These are phyloP conservation scores for Brachycybe producta DNA, from an alignment of 2,888 invertebrate genomes.

Conservation along the genomic window DNA sequence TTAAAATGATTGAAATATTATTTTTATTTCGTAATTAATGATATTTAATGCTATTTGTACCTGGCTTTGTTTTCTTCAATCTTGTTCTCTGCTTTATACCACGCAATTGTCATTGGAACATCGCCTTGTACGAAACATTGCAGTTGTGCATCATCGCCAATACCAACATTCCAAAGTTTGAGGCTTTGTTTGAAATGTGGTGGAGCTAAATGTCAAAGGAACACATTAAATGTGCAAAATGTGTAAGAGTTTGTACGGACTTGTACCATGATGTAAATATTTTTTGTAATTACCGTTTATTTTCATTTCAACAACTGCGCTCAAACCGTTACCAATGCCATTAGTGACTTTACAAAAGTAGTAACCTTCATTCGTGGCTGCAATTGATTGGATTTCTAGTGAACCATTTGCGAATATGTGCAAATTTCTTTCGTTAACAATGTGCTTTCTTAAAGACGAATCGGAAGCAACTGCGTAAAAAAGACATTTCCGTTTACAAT, in stretches of 20 bases:
- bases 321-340: slow-evolving; percentile 86
- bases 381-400: background rate
- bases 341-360: slow-evolving; percentile 93
- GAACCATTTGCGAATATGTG: slow-evolving; percentile 14
- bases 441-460: background rate
- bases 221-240: no score
- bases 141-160: background rate
- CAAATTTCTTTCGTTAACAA: background rate
- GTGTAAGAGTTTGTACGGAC: no score
- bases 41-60: background rate
- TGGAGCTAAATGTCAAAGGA: background rate
- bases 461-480: background rate
- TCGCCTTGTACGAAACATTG: slow-evolving; percentile 8
- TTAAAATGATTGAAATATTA: background rate
- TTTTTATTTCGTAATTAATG: background rate
- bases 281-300: slow-evolving; percentile 90
- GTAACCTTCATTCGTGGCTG: slow-evolving; percentile 46
- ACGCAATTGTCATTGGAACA: slow-evolving; percentile 3
- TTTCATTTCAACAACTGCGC: slow-evolving; percentile 82
- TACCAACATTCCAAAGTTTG: background rate
- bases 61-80: background rate
- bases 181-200: background rate
- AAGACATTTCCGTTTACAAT: no score
- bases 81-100: background rate
- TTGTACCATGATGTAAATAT: no score